Conservation (phyloP, 2,888 invertebrate genomes). For the Dasypolia templi region DNA sequence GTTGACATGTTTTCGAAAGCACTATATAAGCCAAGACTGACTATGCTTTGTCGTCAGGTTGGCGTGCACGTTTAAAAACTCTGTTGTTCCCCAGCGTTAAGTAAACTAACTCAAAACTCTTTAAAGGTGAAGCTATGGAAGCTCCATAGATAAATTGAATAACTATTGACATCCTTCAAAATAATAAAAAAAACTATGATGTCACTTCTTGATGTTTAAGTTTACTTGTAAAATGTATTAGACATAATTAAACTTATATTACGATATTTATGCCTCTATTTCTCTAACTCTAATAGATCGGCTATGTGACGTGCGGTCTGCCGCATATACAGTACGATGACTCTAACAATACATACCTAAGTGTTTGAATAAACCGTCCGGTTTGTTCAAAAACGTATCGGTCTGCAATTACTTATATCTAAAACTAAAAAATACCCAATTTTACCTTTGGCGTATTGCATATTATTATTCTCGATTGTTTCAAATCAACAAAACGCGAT, state of each 20-base stretch:
- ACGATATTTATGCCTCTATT: no score
- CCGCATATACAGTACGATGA: no score
- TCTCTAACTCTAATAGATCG: no score
- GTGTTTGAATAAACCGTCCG: not conserved
- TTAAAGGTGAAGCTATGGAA: not conserved
- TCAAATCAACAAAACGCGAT: conserved; percentile 31
- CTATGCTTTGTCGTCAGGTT: not conserved
- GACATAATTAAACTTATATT: no score
- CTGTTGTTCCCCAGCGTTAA: not conserved
- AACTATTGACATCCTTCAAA: no score
- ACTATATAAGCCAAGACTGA: not conserved
- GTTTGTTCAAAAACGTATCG: no score
- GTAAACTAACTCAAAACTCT: not conserved
- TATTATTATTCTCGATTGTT: not conserved
- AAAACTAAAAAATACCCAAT: not conserved
- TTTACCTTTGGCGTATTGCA: not conserved
- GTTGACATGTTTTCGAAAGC: not conserved
- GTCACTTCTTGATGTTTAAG: no score
- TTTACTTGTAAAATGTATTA: no score
- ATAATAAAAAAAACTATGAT: no score
- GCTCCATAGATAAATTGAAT: not conserved
- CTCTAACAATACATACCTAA: not conserved
- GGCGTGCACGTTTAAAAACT: not conserved
- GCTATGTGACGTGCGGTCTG: no score
- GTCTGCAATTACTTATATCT: not conserved